phyloP scores from a whole-genome alignment of 2,113 vertebrate species.

The Perca fluviatilis region DNA sequence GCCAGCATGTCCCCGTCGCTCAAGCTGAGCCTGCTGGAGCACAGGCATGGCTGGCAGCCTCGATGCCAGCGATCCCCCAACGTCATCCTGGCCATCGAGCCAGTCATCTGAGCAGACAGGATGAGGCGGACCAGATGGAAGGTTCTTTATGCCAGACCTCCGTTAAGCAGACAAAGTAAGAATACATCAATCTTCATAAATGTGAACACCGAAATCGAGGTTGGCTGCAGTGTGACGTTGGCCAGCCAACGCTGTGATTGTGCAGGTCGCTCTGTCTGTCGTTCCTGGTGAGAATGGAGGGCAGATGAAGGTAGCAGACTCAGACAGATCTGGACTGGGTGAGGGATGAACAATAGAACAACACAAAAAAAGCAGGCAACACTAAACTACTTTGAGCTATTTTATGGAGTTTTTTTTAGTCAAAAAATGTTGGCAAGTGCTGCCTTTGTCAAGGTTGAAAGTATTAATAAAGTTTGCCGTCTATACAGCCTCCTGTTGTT shows the following conservation, averaged over 20 bases:
- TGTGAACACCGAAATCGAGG: not conserved
- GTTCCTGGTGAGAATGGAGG: not conserved
- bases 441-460: no score
- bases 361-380: not conserved
- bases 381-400: no score
- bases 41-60: not conserved
- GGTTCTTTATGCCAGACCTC: constrained; percentile 30
- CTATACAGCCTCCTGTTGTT: no score
- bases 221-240: constrained; percentile 10
- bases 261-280: not conserved
- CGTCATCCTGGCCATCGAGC: constrained; percentile 29
- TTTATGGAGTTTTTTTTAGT: no score
- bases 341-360: not conserved
- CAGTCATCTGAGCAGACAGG: constrained; percentile 50
- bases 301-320: constrained; percentile 26
- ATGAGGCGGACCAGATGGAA: constrained; percentile 54
- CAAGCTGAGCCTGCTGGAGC: constrained; percentile 44
- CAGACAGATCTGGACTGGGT: constrained; percentile 7
- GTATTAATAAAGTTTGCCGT: no score
- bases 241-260: not conserved
- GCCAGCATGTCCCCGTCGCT: constrained; percentile 41
- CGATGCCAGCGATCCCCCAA: constrained; percentile 26
- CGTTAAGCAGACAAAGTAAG: constrained; percentile 33
- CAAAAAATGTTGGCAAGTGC: no score
- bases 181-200: constrained; percentile 30